Conservation (phyloP, 2,888 invertebrate species). For the Eumacrocentrus americanus region DNA sequence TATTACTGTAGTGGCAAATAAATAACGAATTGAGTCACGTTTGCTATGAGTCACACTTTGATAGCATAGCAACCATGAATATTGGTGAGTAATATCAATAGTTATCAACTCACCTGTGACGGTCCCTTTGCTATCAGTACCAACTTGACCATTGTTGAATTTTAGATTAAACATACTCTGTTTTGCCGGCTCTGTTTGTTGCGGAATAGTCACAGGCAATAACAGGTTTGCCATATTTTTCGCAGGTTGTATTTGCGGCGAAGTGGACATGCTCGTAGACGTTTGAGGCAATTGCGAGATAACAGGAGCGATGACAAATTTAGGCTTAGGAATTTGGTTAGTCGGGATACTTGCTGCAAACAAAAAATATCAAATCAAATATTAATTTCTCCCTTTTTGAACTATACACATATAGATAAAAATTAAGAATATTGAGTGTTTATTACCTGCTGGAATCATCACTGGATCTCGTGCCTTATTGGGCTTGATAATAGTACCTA, state of each 20-base stretch:
- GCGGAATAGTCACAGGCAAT: slow-evolving; percentile 55
- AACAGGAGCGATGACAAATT: slow-evolving; percentile 56
- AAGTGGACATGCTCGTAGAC: slow-evolving; percentile 45
- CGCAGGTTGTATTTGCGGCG: slow-evolving; percentile 45
- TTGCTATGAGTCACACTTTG: too few species aligned
- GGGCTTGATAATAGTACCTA: slow-evolving; percentile 58
- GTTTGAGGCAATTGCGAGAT: slow-evolving; percentile 53
- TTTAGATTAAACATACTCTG: slow-evolving; percentile 72
- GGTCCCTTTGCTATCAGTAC: slow-evolving; percentile 68
- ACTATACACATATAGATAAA: background rate
- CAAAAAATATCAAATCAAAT: slow-evolving; percentile 7
- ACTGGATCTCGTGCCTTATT: slow-evolving; percentile 55
- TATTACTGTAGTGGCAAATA: too few species aligned
- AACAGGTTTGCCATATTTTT: slow-evolving; percentile 58
- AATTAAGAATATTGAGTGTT: background rate
- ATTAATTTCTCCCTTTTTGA: background rate
- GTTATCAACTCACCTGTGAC: slow-evolving; percentile 71
- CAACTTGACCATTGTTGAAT: slow-evolving; percentile 71
- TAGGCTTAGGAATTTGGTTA: slow-evolving; percentile 51
- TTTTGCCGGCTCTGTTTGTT: slow-evolving; percentile 57
- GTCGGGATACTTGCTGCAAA: slow-evolving; percentile 46
- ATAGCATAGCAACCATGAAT: too few species aligned
- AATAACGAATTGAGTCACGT: too few species aligned
- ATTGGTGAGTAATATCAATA: too few species aligned
- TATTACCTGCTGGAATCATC: slow-evolving; percentile 54